Evolutionary conservation across 2,888 invertebrate species (phyloP).

Genomic region (Plusia festucae): DNA sequence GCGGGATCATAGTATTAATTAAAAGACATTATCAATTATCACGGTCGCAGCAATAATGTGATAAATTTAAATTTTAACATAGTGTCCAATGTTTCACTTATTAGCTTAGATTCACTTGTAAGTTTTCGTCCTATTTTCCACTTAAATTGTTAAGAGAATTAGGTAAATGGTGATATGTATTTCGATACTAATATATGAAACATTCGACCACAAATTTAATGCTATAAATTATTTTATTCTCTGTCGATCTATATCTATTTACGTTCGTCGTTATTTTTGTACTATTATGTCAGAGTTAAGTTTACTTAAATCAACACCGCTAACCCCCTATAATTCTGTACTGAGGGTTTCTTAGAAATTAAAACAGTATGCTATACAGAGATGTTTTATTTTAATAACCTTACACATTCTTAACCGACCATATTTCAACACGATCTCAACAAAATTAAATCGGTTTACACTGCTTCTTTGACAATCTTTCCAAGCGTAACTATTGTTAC

Average conservation of each 20-base stretch:
- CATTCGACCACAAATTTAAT: constrained; percentile 48
- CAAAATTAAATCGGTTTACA: neutral
- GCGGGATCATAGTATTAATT: constrained; percentile 83
- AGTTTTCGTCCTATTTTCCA: constrained; percentile 57
- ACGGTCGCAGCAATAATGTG: constrained; percentile 74
- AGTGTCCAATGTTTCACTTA: constrained; percentile 69
- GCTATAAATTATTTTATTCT: constrained; percentile 66
- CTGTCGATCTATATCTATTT: constrained; percentile 64
- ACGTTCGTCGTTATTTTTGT: constrained; percentile 85
- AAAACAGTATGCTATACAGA: constrained; percentile 88
- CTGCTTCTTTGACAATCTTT: too few species aligned
- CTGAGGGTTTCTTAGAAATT: constrained; percentile 89
- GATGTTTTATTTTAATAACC: constrained; percentile 80
- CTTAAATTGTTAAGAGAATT: constrained; percentile 58
- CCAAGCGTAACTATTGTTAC: too few species aligned
- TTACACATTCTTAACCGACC: neutral
- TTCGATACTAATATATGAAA: constrained; percentile 57
- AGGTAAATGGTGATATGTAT: constrained; percentile 48
- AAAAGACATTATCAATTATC: constrained; percentile 75
- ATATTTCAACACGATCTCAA: too few species aligned
- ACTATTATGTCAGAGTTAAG: constrained; percentile 85
- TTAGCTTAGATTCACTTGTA: constrained; percentile 41
- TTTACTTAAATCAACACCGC: constrained; percentile 87
- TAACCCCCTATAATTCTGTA: constrained; percentile 88
- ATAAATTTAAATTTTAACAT: constrained; percentile 68